Conservation (phyloP, 2,113 vertebrate species). For the Pseudonaja textilis region DNA sequence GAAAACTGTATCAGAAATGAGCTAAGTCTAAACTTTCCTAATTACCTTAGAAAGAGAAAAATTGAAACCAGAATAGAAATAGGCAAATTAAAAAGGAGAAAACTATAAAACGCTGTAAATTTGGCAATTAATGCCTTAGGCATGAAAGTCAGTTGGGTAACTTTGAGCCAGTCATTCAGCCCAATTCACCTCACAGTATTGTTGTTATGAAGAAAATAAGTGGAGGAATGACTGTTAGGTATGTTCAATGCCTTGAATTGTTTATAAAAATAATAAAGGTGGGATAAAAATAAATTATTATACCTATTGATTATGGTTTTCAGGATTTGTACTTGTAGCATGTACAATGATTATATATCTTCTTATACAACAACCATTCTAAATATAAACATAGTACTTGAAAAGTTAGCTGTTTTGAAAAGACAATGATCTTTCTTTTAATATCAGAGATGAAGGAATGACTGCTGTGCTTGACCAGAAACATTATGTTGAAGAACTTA, state of each 20-base stretch:
- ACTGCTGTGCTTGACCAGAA: constrained; percentile 96
- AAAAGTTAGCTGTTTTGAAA: constrained; percentile 23
- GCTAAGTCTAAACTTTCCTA: not conserved
- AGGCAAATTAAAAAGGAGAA: not conserved
- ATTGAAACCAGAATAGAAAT: constrained; percentile 15
- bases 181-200: not conserved
- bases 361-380: not conserved
- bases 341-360: not conserved
- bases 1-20: not conserved
- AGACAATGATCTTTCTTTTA: constrained; percentile 41
- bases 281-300: not conserved
- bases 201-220: not conserved
- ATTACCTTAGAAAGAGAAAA: not conserved
- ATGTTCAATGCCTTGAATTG: not conserved
- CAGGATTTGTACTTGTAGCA: not conserved
- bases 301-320: not conserved
- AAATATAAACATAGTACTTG: not conserved
- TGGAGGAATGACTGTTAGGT: not conserved
- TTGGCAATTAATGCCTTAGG: not conserved
- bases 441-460: constrained; percentile 82
- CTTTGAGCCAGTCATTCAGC: not conserved
- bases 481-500: constrained; percentile 97
- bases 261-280: not conserved
- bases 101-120: not conserved
- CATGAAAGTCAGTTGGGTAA: not conserved